phyloP scores from a whole-genome alignment of 1,140 invertebrate species.

The Myzus persicae region DNA sequence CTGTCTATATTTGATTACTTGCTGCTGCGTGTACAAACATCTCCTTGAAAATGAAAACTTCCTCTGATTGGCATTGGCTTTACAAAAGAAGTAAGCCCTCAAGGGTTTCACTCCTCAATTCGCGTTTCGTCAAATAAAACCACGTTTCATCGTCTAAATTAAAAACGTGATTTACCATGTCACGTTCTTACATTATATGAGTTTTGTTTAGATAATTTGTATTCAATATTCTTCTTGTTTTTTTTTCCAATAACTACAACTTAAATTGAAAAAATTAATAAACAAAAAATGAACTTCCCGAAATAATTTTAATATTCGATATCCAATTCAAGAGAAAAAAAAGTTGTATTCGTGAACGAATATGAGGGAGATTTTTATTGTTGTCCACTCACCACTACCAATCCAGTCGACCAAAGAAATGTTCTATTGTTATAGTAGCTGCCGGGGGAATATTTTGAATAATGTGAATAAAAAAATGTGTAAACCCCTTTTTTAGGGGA shows the following conservation, averaged over 20 bases:
- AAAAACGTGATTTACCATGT: slow-evolving; percentile 43
- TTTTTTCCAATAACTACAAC: neutral
- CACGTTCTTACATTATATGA: slow-evolving; percentile 15
- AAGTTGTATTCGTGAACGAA: neutral
- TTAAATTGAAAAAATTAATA: neutral
- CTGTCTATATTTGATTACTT: slow-evolving; percentile 14
- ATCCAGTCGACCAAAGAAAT: neutral
- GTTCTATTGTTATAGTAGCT: slow-evolving; percentile 9
- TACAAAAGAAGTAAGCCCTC: neutral
- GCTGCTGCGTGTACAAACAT: neutral
- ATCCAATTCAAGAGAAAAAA: slow-evolving; percentile 2
- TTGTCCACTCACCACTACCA: slow-evolving; percentile 36
- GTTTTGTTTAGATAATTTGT: neutral
- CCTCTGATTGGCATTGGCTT: neutral
- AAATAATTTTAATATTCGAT: neutral
- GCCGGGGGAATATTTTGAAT: slow-evolving; percentile 39
- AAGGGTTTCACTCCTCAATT: slow-evolving; percentile 26
- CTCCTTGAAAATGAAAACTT: neutral
- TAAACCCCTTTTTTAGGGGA: slow-evolving; percentile 45
- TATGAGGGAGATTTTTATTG: slow-evolving; percentile 33
- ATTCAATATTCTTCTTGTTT: neutral
- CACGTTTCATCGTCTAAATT: slow-evolving; percentile 50
- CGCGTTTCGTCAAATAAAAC: slow-evolving; percentile 1
- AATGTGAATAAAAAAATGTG: slow-evolving; percentile 15
- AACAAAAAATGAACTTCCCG: neutral